Percentiles rank a stretch among this genome's conserved stretches.
Conservation (phyloP, 2,888 invertebrate genomes). For the Rugalucina vietnamica region DNA sequence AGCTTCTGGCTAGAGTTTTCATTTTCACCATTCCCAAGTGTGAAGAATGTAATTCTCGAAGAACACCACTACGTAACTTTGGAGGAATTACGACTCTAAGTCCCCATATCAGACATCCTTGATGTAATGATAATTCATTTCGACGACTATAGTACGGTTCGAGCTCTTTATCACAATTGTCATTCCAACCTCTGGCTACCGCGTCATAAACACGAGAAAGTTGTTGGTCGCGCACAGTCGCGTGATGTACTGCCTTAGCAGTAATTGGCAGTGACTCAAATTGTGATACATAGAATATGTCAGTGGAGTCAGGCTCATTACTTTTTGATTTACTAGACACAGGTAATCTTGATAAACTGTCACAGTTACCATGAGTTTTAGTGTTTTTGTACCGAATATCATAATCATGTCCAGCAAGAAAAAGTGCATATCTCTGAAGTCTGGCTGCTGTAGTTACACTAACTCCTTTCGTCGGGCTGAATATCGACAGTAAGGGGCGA, state of each 20-base stretch:
- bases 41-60: conserved; percentile 69
- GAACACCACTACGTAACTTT: conserved; percentile 53
- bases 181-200: conserved; percentile 46
- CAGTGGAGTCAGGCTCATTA: conserved; percentile 13
- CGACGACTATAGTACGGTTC: conserved; percentile 19
- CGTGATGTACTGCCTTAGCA: neutral
- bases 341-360: conserved; percentile 50
- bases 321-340: neutral
- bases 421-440: conserved; percentile 50
- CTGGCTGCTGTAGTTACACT: conserved; percentile 37
- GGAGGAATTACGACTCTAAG: conserved; percentile 71
- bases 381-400: conserved; percentile 38
- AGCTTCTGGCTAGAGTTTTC: conserved; percentile 70
- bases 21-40: conserved; percentile 75
- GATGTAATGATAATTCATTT: conserved; percentile 53
- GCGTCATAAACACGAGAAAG: conserved; percentile 29
- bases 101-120: conserved; percentile 68
- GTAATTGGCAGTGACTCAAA: conserved; percentile 70
- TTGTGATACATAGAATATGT: conserved; percentile 32
- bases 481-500: conserved; percentile 56
- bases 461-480: conserved; percentile 61
- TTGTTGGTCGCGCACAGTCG: conserved; percentile 24
- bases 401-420: conserved; percentile 31
- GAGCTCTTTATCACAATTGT: neutral
- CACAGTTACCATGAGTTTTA: conserved; percentile 55